Conservation (phyloP, 1,140 invertebrate genomes). For the Pseudomyrmex sp. region DNA sequence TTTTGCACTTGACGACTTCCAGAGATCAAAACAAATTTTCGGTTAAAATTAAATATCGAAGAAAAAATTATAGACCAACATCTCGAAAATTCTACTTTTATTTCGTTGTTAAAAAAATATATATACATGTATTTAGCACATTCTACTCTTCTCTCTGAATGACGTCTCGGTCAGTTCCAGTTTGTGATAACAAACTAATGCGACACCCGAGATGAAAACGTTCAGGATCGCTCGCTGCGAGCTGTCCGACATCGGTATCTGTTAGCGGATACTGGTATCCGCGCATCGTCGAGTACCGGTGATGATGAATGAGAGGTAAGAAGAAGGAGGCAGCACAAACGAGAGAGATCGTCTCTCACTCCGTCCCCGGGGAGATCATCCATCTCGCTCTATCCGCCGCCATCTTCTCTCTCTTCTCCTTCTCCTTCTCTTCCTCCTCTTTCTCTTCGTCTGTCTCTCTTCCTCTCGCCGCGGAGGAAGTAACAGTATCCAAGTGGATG, state of each 20-base stretch:
- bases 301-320: conserved; percentile 71
- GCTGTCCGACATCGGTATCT: conserved; percentile 58
- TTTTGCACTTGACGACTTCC: not conserved
- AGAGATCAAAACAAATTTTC: not conserved
- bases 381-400: conserved; percentile 59
- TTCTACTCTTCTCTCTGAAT: not conserved
- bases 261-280: conserved; percentile 60
- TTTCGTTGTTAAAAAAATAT: not conserved
- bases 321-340: conserved; percentile 52
- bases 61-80: not conserved
- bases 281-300: conserved; percentile 69
- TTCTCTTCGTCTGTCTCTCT: not conserved
- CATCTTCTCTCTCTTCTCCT: conserved; percentile 29
- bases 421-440: not conserved
- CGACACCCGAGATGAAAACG: conserved; percentile 57
- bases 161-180: not conserved
- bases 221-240: conserved; percentile 38
- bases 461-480: conserved; percentile 72
- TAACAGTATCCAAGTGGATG: conserved; percentile 82
- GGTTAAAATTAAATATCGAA: not conserved
- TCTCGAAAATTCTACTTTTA: too few relatives aligned
- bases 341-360: conserved; percentile 47
- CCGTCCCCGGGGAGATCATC: conserved; percentile 57
- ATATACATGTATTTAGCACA: too few relatives aligned
- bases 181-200: not conserved